Base-by-base conservation (phyloP, 2,888 invertebrate species). In the Parapristionchus giblindavisi region DNA sequence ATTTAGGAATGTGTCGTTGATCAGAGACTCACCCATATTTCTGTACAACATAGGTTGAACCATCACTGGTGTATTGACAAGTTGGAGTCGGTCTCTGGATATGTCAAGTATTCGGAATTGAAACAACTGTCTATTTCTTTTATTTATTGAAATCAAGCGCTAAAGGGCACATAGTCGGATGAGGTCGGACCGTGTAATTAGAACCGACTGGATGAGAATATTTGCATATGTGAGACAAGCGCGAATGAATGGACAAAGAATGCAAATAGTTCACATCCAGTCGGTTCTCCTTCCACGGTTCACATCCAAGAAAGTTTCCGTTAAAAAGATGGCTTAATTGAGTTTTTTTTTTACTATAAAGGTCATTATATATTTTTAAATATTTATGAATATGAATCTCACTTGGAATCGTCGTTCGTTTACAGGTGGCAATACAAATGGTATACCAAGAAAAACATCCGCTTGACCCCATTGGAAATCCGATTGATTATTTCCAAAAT, bases 401-500 rank as follows among this genome's bases (percentile, higher is more conserved):
- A 66, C 70, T n/a, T 38, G 29, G 38, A 71, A 56, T 56, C 70
- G 54, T 29, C 24, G 17, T 5, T 60, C 60, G 5, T 29, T n/a
- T 11, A 60, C 60, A 27, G 70, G 70, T 21, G 54, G 54, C 2
- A 38, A 21, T 17, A 38, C 66, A 17, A 51, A 66, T 4, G 66
- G 66, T 32, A 66, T 66, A 21, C 66, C 66, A 4, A 66, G 52
- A 52, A 66, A 66, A 11, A 66, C 34, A n/a, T 66, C 66, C 1
- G 66, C 66, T 34, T 32, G n/a, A 8, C 70, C 70, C 14, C 40
- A 56, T n/a, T 48, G 32, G 70, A 71, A 71, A 40, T 71, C 70
- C 5, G 54, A 24, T 17, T 24, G 27, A 24, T 71, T 56, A 14
- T 8, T 27, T 2, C 70, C 70, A 29, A 56, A 56, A 14, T 40